Evolutionary conservation across 1,140 invertebrate genomes (phyloP).

Genomic region (Drosophila arawakana): DNA sequence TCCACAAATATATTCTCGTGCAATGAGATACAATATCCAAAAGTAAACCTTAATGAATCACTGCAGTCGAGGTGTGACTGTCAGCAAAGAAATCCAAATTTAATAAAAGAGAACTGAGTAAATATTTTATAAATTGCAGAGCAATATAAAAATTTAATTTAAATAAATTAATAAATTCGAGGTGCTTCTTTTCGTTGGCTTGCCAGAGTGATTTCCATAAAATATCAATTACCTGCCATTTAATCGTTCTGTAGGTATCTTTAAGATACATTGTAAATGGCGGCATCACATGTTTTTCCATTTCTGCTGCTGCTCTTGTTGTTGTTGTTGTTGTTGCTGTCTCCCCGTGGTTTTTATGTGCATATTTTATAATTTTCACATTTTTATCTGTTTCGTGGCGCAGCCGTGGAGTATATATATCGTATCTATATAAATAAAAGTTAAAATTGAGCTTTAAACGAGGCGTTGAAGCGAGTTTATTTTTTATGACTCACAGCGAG

Average conservation of each 20-base stretch:
- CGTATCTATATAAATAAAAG: too few relatives aligned
- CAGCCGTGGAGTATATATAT: constrained; percentile 15
- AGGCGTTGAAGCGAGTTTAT: constrained; percentile 60
- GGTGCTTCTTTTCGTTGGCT: constrained; percentile 1
- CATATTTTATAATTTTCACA: constrained; percentile 37
- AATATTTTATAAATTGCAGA: constrained; percentile 53
- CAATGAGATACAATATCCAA: constrained; percentile 38
- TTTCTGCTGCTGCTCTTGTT: constrained; percentile 7
- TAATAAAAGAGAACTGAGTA: constrained; percentile 21
- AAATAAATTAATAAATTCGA: constrained; percentile 41
- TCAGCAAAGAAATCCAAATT: not conserved
- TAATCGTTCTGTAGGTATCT: constrained; percentile 65
- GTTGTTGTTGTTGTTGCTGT: constrained; percentile 11
- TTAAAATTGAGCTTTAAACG: constrained; percentile 44
- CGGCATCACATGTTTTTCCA: constrained; percentile 39
- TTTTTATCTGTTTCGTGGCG: constrained; percentile 35
- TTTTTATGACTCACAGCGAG: constrained; percentile 65
- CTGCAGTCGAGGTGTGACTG: not conserved
- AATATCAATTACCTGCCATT: constrained; percentile 66
- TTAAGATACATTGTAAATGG: constrained; percentile 61
- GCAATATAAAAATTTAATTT: constrained; percentile 50
- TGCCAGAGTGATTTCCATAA: constrained; percentile 53
- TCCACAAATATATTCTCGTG: constrained; percentile 46
- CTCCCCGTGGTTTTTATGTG: constrained; percentile 24
- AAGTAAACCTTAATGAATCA: constrained; percentile 47